Evolutionary conservation across 2,797 vertebrate genomes (phyloP), one percentile per base, ranked within the genome.

Genomic region (Macropodus opercularis): DNA sequence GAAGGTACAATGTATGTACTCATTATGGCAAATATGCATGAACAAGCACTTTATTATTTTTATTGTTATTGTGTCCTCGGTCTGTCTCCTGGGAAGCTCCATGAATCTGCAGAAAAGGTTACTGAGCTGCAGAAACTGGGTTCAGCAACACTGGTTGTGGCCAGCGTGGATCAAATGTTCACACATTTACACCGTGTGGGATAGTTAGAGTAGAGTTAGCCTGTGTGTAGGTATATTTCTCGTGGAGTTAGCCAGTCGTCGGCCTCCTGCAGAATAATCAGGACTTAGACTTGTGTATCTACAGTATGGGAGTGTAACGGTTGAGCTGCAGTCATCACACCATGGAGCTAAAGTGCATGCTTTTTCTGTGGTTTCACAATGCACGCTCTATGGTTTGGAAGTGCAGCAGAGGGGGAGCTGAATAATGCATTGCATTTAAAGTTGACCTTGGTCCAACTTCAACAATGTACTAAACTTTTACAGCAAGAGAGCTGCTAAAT

Each of bases 61-160:
- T 23, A 32, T 42, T 55, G 65, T 46, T 49, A 4, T 26, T 4
- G 24, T 85, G 80, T 80, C 72, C 69, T 75, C 50, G 22, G 79
- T 87, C 81, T 81, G 85, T 89, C 87, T 85, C 83, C 56, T 46
- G 80, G 82, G 81, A 79, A 86, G 88, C 87, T 91, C 91, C 87
- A 52, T 51, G 83, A 85, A 86, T 91, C 87, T 84, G 80, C 59
- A 81, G 76, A 90, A 90, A 88, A 80, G 29, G 72, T 85, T 83
- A 90, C 71, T 83, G 87, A 89, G 86, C 85, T 85, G 87, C 90
- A 91, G 89, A 89, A 92, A 84, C 89, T 92, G 90, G 91, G 83
- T 83, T 90, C 90, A 92, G 91, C 91, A 88, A 59, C 48, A 77
- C 83, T 77, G 90, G 87, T 73, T 29, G 75, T 73, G 78, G 78